A percentile compares a stretch with the other conserved stretches of the same genome.
These are phyloP conservation scores for Orientallactaga bullata DNA, from an alignment of 2,113 vertebrate species.

Conservation along the genomic window DNA sequence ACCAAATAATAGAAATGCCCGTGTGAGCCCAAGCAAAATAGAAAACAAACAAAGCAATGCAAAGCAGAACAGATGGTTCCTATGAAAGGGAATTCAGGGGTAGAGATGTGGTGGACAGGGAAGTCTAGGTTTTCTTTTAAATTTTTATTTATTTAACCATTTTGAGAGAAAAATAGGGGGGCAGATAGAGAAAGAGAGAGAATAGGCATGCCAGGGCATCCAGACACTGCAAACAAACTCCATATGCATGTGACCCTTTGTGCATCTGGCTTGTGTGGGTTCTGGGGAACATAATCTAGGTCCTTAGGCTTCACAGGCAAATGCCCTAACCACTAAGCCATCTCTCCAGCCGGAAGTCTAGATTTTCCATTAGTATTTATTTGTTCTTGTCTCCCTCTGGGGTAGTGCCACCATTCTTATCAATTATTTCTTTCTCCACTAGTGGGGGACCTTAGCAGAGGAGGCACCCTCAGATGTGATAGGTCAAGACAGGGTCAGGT, in stretches of 20 bases:
- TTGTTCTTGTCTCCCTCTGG: not conserved
- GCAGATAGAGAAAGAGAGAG: no score
- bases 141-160: no score
- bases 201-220: no score
- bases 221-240: no score
- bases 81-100: not conserved
- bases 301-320: no score
- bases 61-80: not conserved
- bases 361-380: no score
- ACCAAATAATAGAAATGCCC: conserved; percentile 3
- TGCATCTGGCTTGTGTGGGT: no score
- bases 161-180: no score
- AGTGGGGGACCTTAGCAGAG: not conserved
- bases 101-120: not conserved
- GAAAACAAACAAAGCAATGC: not conserved
- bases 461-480: not conserved
- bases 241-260: no score
- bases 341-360: not conserved
- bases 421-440: not conserved
- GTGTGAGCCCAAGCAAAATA: not conserved
- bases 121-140: no score
- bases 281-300: no score
- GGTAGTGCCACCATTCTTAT: not conserved
- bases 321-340: no score
- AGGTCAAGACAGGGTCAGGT: not conserved